Base-by-base conservation (phyloP, 2,888 invertebrate species). In the Phrixothrix hirtus region DNA sequence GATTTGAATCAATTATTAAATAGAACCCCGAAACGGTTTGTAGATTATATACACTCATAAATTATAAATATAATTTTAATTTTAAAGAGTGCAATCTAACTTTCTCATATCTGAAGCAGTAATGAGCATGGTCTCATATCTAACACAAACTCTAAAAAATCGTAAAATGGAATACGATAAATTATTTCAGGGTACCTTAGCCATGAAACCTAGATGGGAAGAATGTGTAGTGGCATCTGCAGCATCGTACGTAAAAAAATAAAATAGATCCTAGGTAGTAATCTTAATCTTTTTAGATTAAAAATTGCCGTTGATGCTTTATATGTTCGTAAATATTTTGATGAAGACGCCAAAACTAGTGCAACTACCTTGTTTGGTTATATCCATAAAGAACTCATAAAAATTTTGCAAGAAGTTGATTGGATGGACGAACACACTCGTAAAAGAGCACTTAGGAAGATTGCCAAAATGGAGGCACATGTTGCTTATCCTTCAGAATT, bases 351-450 rank as follows among this genome's bases (percentile, higher is more conserved):
- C 0, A 90, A 92, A 72, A 81, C 84, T 31, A 87, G 85, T 61
- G 94, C 93, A 0, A 74, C 89, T 56, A 90, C 92, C 73, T 92
- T 95, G 90, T 93, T 95, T 0, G 79, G 82, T 45, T 88, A 91
- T 63, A 92, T 97, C 62, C 83, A 89, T 50, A 78, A 79, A 43
- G 88, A 93, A 60, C 95, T 95, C 77, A 82, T 84, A 55, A 84
- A 88, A 62, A 92, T 95, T 15, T 73, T 95, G 42, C 78, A 82
- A 11, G 81, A 85, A 50, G 86, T 94, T 7, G 88, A 88, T 31
- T 97, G 96, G 96, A 96, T 97, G 96, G 95, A 96, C 69, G 83
- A 84, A 4, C 27, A 30, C 6, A 48, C 41, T 16, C 39, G 11
- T 14, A 25, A 26, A n/a, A 36, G 11, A 21, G 35, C 35, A 11